Conservation (phyloP, 2,797 vertebrate species). For the Hirundo rustica region DNA sequence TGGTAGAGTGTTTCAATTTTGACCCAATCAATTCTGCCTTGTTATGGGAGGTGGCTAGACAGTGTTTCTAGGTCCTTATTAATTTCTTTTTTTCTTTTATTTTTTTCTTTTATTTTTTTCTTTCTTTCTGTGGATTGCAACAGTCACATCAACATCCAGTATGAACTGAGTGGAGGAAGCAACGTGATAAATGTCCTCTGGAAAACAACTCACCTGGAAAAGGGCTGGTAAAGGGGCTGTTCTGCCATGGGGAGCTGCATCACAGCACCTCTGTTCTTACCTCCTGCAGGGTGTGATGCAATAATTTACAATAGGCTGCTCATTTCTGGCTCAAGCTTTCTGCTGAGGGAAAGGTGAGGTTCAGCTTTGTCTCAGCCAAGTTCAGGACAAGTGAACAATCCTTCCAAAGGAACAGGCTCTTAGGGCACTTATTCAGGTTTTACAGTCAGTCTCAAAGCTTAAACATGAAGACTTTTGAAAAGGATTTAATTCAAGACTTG, state of each 20-base stretch:
- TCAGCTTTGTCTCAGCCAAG: neutral
- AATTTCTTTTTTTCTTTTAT: neutral
- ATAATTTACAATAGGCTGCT: rapidly evolving
- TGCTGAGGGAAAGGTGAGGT: neutral
- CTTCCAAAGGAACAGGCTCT: neutral
- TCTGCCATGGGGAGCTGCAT: neutral
- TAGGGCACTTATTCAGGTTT: neutral
- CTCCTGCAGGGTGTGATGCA: neutral
- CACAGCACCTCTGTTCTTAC: neutral
- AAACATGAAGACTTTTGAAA: neutral
- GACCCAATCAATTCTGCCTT: neutral
- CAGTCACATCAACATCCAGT: neutral
- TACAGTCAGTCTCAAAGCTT: neutral
- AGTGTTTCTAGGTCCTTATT: neutral
- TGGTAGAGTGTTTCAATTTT: neutral
- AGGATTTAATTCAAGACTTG: neutral
- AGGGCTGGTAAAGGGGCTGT: neutral
- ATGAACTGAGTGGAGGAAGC: neutral
- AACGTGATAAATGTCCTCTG: neutral
- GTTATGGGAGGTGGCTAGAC: neutral
- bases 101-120: neutral
- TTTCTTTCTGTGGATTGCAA: neutral
- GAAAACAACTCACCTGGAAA: neutral
- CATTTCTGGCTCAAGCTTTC: neutral
- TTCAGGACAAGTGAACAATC: neutral